Conservation (phyloP, 2,113 vertebrate species). For the Pluvialis apricaria region DNA sequence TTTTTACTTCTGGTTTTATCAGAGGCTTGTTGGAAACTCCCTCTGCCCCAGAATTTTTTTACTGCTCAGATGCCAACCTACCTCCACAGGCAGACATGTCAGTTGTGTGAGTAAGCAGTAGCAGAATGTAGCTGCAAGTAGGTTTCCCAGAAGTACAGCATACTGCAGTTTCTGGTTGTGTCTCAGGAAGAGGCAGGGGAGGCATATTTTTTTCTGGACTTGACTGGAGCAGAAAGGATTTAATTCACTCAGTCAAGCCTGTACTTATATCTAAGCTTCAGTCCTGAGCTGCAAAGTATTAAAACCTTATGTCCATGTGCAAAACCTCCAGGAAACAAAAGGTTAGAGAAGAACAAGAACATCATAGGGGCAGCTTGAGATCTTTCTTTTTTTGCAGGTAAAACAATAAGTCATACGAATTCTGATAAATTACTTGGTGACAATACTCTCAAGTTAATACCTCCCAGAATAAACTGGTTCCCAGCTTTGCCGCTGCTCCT, state of each 20-base stretch:
- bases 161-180: background rate
- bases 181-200: background rate
- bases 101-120: background rate
- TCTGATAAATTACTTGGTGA: background rate
- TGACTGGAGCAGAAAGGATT: background rate
- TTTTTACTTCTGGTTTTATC: background rate
- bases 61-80: background rate
- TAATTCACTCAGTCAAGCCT: background rate
- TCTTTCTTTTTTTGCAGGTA: background rate
- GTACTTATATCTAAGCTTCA: background rate
- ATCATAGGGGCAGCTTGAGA: background rate
- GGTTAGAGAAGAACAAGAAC: background rate
- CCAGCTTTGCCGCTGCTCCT: background rate
- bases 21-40: background rate
- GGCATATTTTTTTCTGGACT: background rate
- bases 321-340: background rate
- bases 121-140: background rate
- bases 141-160: background rate
- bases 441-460: background rate
- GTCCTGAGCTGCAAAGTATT: background rate
- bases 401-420: background rate
- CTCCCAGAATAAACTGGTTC: background rate
- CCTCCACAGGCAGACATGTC: too few species aligned
- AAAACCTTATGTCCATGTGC: background rate
- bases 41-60: background rate